Evolutionary conservation across 2,797 vertebrate genomes (phyloP), one percentile per base, ranked within the genome.

Genomic region (Rhodeus uyekii): DNA sequence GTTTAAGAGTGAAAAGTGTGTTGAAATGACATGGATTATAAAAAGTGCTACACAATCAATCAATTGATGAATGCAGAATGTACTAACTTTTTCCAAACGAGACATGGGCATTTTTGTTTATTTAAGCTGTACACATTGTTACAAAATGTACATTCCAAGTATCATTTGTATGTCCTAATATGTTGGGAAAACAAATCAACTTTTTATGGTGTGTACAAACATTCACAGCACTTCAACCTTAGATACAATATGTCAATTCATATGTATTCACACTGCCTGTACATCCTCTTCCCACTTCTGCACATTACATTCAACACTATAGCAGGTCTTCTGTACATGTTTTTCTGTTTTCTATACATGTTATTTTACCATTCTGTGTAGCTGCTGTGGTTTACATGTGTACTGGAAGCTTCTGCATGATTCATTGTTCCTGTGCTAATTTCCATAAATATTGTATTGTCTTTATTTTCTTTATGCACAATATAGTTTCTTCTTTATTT

Each of bases 71-170:
- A 34, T 50, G 44, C 32, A 48, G 68, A 8, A 32, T 50, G 18
- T 2, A 32, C 3, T 32, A 36, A 36, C 5, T 13, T 72, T 6
- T 48, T 50, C 18, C 32, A 72, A 22, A 38, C 18, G 18, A 9
- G 12, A 73, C 36, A 50, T 50, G 22, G 4, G 36, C 36, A 60
- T 75, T 75, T 55, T 19, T 60, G 73, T 60, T 60, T 76, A 61
- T 76, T 61, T 63, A 44, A n/a, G 38, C 55, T 44, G 55, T 76
- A 63, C 61, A 76, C 48, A 60, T 46, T 12, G 32, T 42, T 76
- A 53, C 61, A 76, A 61, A 63, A 61, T 60, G 55, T 76, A 76
- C 53, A 76, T 63, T 61, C 18, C 16, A 38, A 24, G 71, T 38
- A 53, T 36, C 32, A 38, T n/a, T 60, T 67, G 16, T 14, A 27